Percentiles rank a stretch among this genome's conserved stretches.
Evolutionary conservation across 53 echinoderm and acorn worm genomes (phyloP).

Genomic region (Luidia sarsii): DNA sequence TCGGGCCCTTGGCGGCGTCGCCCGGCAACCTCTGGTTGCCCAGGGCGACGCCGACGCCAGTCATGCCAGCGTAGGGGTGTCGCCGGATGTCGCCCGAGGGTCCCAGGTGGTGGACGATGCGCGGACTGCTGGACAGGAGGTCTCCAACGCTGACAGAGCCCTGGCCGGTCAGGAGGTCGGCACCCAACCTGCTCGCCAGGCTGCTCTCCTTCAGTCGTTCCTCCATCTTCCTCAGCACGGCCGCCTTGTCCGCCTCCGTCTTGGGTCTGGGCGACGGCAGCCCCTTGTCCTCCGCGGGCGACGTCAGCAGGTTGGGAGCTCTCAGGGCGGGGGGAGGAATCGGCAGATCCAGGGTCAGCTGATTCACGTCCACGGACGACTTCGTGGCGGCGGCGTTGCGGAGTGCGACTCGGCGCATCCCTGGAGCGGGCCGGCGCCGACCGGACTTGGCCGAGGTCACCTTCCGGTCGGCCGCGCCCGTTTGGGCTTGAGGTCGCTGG

Average conservation of each 20-base stretch:
- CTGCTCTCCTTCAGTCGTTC: constrained; percentile 10
- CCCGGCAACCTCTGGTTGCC: not conserved
- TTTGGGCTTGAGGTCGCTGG: constrained; percentile 11
- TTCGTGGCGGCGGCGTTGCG: constrained; percentile 31
- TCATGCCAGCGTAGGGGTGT: constrained; percentile 51
- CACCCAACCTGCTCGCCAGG: not conserved
- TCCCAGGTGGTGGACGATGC: constrained; percentile 60
- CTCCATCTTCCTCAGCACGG: constrained; percentile 19
- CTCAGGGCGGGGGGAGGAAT: constrained; percentile 12
- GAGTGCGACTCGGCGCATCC: constrained; percentile 24
- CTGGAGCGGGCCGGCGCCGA: not conserved
- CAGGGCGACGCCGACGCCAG: not conserved
- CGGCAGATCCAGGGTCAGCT: constrained; percentile 19
- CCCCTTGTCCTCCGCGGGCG: not conserved
- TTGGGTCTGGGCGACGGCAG: not conserved
- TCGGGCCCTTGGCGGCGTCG: too few relatives aligned
- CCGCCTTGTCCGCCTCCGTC: constrained; percentile 10
- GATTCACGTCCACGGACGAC: constrained; percentile 21
- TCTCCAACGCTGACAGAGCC: constrained; percentile 82
- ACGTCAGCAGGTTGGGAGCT: not conserved
- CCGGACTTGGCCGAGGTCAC: constrained; percentile 21
- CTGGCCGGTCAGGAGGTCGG: constrained; percentile 60
- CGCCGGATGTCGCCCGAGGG: constrained; percentile 38
- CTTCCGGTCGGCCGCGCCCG: constrained; percentile 13
- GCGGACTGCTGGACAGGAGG: constrained; percentile 70